Evolutionary conservation across 23 tunicate genomes (phyloP), one percentile per base, ranked within the genome.

Genomic region (Phallusia fumigata): DNA sequence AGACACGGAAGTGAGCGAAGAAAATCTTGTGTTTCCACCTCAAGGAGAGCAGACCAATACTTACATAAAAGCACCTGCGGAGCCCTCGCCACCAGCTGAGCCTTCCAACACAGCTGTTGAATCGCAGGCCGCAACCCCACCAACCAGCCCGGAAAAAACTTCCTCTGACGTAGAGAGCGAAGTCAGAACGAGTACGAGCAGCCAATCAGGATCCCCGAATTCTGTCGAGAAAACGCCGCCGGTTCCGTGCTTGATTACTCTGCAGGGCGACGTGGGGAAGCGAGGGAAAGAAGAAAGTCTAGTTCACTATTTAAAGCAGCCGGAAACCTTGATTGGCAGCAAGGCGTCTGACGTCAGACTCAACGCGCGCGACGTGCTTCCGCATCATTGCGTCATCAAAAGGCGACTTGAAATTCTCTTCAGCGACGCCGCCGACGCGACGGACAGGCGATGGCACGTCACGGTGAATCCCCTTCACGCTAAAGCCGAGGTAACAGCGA

Each of bases 361-460:
- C 12, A 53, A 52, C 0, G 86, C 84, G 16, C 64, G 82, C 15
- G 98, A 88, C 34, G 80, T 94, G 31, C 47, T 76, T 36, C 84
- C 53, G 33, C 91, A 88, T 45, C 98, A 94, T 76, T 94, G 98
- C 88, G 94, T 94, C 65, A 85, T 94, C 18, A 84, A 80, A 73
- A 85, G 89, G 40, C 77, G 80, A 10, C 32, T 81, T 24, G 94
- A 86, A 50, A 77, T 79, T 22, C 30, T 84, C 12, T 78, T 81
- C 36, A 33, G 78, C 35, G 90, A 84, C 33, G 52, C 22, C 22
- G 81, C 65, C 1, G 53, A 86, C 52, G 64, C 74, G 18, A 76
- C 88, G 15, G 32, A 58, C 22, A 73, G 65, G 22, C 85, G 87
- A 45, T 94, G 98, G 98, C 65, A 72, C 49, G 98, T 94, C 47